Conservation (phyloP, 2,888 invertebrate species). For the Epistrophella euchroma region DNA sequence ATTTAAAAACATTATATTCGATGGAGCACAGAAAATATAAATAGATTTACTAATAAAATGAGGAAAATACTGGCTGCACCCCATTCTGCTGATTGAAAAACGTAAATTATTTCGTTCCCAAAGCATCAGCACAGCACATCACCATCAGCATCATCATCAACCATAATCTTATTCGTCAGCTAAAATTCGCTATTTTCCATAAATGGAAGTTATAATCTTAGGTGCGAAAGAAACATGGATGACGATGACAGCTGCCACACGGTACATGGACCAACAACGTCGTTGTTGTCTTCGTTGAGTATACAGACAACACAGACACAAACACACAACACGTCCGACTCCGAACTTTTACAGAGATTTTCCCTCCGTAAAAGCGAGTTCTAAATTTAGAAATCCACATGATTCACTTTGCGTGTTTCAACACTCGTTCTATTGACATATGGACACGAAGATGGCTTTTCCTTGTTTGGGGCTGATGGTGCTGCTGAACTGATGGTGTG, state of each 20-base stretch:
- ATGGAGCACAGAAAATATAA: slow-evolving; percentile 22
- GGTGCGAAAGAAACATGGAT: slow-evolving; percentile 55
- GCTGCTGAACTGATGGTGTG: neutral
- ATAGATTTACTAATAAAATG: slow-evolving; percentile 25
- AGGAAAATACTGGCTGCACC: slow-evolving; percentile 2
- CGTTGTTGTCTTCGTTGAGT: neutral
- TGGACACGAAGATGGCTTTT: slow-evolving; percentile 36
- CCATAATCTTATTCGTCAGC: slow-evolving; percentile 39
- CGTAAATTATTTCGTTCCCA: neutral
- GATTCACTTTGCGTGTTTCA: slow-evolving; percentile 58
- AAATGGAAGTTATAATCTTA: slow-evolving; percentile 49
- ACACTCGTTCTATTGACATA: slow-evolving; percentile 22
- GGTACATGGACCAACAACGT: slow-evolving; percentile 18
- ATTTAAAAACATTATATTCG: slow-evolving; percentile 5
- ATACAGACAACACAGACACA: neutral
- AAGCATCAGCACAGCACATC: neutral
- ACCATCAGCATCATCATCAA: slow-evolving; percentile 6
- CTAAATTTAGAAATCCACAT: slow-evolving; percentile 63
- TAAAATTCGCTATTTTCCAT: slow-evolving; percentile 41
- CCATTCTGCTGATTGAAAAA: neutral
- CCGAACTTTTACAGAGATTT: slow-evolving; percentile 46
- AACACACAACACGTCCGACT: neutral
- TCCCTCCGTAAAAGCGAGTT: slow-evolving; percentile 30
- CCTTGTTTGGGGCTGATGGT: slow-evolving; percentile 31
- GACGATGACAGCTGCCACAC: slow-evolving; percentile 30